These are phyloP conservation scores for Scaptomyza polygonia DNA, from an alignment of 2,888 invertebrate species.

Conservation along the genomic window DNA sequence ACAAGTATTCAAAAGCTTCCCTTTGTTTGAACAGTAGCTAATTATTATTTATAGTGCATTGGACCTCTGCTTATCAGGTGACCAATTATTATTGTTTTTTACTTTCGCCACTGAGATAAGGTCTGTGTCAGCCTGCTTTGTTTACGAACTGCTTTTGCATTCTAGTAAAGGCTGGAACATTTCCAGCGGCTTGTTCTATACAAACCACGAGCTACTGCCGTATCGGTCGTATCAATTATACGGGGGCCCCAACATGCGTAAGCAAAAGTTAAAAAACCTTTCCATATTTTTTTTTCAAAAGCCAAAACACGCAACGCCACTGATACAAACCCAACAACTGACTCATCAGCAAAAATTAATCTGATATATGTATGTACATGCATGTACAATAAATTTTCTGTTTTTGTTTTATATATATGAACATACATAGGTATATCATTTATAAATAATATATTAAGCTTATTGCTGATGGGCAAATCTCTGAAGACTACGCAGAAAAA, in stretches of 20 bases:
- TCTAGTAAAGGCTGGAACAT: background rate
- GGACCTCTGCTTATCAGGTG: constrained; percentile 32
- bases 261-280: no score
- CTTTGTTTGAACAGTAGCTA: constrained; percentile 15
- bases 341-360: constrained; percentile 3
- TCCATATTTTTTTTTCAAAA: no score
- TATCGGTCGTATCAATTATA: no score
- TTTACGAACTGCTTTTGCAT: constrained; percentile 11
- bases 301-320: no score
- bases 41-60: constrained; percentile 32
- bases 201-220: background rate
- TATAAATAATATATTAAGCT: constrained; percentile 2
- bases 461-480: constrained; percentile 10
- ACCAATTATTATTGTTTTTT: constrained; percentile 38
- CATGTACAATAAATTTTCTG: constrained; percentile 4
- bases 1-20: background rate
- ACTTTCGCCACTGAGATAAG: constrained; percentile 29
- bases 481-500: background rate
- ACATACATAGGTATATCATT: background rate
- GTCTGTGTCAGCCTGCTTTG: constrained; percentile 8
- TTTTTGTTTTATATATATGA: background rate
- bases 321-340: constrained; percentile 5
- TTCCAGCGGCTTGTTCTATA: constrained; percentile 3
- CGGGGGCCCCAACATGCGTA: no score
- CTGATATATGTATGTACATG: no score